These are phyloP conservation scores for Pentalonia nigronervosa DNA, from an alignment of 1,140 invertebrate species.

Conservation along the genomic window DNA sequence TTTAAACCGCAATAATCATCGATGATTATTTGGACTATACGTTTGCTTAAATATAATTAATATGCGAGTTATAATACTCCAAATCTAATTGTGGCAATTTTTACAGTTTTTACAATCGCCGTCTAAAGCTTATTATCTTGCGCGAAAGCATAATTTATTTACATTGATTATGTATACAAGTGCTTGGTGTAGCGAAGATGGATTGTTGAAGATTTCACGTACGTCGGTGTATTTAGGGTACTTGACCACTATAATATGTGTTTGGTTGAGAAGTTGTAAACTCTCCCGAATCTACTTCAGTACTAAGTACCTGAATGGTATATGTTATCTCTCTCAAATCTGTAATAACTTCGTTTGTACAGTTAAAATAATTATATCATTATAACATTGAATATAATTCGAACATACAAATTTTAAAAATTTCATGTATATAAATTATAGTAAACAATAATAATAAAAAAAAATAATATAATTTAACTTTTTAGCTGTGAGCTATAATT, in stretches of 20 bases:
- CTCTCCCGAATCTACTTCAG: too few species aligned
- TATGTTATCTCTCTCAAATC: too few species aligned
- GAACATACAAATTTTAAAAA: too few species aligned
- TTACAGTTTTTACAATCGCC: background rate
- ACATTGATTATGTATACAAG: background rate
- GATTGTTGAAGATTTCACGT: background rate
- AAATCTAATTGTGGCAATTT: background rate
- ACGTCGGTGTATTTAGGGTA: background rate
- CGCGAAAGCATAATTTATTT: background rate
- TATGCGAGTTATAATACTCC: background rate
- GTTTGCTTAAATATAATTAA: background rate
- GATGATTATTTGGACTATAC: background rate
- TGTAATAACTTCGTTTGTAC: too few species aligned
- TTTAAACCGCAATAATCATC: background rate
- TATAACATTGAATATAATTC: too few species aligned
- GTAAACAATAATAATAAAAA: too few species aligned
- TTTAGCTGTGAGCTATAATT: too few species aligned
- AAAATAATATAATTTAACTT: too few species aligned
- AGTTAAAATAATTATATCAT: too few species aligned
- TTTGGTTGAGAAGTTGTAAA: too few species aligned
- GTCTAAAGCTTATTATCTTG: background rate
- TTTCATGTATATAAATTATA: too few species aligned
- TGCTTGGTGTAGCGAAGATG: background rate
- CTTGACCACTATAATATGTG: background rate
- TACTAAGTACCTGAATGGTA: too few species aligned